These are phyloP conservation scores for Orbicella faveolata DNA, from an alignment of 64 coral and sea anemone species.

Conservation along the genomic window DNA sequence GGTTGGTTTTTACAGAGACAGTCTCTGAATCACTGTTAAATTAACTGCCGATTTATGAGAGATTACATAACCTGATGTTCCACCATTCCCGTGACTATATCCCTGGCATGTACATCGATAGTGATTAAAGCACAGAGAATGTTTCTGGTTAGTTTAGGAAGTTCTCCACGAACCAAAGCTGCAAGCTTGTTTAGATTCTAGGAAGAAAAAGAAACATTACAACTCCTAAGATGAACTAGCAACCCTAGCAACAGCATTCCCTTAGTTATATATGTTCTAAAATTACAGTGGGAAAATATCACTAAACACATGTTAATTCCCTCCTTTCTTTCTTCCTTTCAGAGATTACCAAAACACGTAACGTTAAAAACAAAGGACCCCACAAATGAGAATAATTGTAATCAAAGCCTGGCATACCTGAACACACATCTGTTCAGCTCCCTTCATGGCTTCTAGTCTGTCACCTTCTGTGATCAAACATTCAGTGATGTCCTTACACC, in stretches of 20 bases:
- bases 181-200: constrained; percentile 94
- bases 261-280: too few species aligned
- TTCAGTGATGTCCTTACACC: constrained; percentile 92
- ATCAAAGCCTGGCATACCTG: constrained; percentile 42
- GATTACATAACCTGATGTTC: constrained; percentile 74
- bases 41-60: neutral
- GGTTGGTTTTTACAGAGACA: too few species aligned
- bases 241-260: neutral
- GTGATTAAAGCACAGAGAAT: constrained; percentile 98
- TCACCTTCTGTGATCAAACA: constrained; percentile 84
- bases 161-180: constrained; percentile 92
- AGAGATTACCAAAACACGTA: too few species aligned
- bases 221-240: neutral
- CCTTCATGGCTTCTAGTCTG: constrained; percentile 81
- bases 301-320: too few species aligned
- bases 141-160: constrained; percentile 97
- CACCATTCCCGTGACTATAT: constrained; percentile 95
- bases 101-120: constrained; percentile 96
- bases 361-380: too few species aligned
- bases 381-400: too few species aligned
- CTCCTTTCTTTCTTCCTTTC: too few species aligned
- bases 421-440: constrained; percentile 69
- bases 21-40: neutral
- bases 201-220: neutral
- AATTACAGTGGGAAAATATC: too few species aligned